Base-by-base conservation (phyloP, 1,140 invertebrate genomes). In the Alviniconcha marisindica region DNA sequence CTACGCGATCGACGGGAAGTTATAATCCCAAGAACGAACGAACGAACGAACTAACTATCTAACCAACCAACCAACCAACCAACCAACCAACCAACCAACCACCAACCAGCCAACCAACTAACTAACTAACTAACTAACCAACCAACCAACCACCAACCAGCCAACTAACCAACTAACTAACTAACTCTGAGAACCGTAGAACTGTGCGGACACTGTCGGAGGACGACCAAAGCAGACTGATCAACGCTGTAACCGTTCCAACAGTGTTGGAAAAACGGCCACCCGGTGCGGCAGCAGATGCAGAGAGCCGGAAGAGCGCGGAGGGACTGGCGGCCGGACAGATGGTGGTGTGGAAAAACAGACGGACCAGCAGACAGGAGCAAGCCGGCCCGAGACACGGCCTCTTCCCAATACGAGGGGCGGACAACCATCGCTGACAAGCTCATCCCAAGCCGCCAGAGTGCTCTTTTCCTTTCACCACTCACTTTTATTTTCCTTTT, bases 341-440 rank as follows among this genome's bases (percentile, higher is more conserved):
- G 69, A 71, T 71, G 69, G 69, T 71, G 69, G 31, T 33, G 38
- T 24, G 38, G 38, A 71, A 71, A 71, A 71, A 71, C 69, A 71
- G 69, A 71, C 33, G 69, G 69, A 71, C 33, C n/a, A 21, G 21
- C 28, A 71, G 69, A 71, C 33, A 71, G 31, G 69, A 36, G 69
- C 33, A 31, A 71, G 69, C 69, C 24, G 33, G 28, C 33, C 18
- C 21, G 33, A 36, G 69, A 71, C 69, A 36, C 5, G 38, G 69
- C 69, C 12, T 48, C 69, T 33, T 71, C 69, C 33, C 69, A 31
- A 28, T 18, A 71, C 69, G 36, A 71, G 69, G 69, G 69, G 69
- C 69, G 69, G 69, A 71, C 69, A 71, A 71, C 38, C 36, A 31
- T 71, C 69, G 28, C 36, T 71, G 69, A 71, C 69, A 71, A 31